Evolutionary conservation across 1,140 invertebrate species (phyloP).

Genomic region (Drosophila setifemur): DNA sequence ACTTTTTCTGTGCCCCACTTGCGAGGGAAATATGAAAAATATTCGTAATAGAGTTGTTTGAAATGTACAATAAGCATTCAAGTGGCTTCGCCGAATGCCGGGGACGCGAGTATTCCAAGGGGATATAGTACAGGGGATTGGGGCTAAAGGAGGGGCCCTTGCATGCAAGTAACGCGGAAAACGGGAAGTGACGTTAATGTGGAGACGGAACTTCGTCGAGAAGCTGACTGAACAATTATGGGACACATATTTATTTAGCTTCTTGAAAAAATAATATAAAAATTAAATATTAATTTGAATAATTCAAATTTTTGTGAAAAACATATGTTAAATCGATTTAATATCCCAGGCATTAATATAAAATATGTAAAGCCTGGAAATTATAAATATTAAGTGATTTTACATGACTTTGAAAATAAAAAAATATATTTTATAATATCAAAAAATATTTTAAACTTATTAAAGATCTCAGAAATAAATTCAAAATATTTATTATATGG

Average conservation of each 20-base stretch:
- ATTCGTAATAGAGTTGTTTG: slow-evolving; percentile 81
- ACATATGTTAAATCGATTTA: too few relatives aligned
- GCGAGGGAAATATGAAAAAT: slow-evolving; percentile 75
- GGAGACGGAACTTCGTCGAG: slow-evolving; percentile 23
- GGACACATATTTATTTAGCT: background rate
- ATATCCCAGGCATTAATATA: too few relatives aligned
- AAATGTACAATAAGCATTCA: slow-evolving; percentile 80
- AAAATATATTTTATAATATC: too few relatives aligned
- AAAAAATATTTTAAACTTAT: too few relatives aligned
- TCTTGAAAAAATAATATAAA: too few relatives aligned
- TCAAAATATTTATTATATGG: too few relatives aligned
- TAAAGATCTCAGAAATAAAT: too few relatives aligned
- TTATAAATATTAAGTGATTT: too few relatives aligned
- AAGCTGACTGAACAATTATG: slow-evolving; percentile 13
- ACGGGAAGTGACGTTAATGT: slow-evolving; percentile 44
- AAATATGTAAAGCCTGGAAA: too few relatives aligned
- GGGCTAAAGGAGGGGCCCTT: background rate
- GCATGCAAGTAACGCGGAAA: background rate
- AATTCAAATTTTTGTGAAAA: too few relatives aligned
- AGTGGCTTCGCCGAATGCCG: slow-evolving; percentile 65
- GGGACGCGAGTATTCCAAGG: slow-evolving; percentile 12
- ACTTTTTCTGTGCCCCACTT: slow-evolving; percentile 65
- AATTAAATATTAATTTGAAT: too few relatives aligned
- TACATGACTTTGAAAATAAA: too few relatives aligned
- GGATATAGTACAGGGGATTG: background rate